Evolutionary conservation across 2,113 vertebrate species (phyloP).

Genomic region (Synodontis membranacea): DNA sequence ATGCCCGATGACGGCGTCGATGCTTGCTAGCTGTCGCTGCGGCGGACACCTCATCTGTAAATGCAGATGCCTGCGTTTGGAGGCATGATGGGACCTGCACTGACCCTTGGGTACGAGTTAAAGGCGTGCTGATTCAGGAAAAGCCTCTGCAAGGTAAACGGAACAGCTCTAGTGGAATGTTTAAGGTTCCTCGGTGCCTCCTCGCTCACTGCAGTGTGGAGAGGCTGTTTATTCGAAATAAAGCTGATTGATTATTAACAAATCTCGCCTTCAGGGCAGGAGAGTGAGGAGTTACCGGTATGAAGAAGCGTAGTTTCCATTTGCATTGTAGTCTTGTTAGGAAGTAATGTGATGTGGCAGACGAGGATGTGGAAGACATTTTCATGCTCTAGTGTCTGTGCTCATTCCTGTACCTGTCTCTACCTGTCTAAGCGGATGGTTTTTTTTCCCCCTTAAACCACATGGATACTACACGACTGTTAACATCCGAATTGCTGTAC

Average conservation of each 20-base stretch:
- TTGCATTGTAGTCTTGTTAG: neutral
- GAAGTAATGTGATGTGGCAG: neutral
- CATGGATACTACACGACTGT: neutral
- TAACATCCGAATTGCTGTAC: neutral
- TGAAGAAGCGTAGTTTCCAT: neutral
- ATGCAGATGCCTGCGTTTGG: neutral
- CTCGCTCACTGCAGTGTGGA: neutral
- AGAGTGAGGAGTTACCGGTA: neutral
- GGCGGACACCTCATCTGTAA: neutral
- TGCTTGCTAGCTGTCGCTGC: neutral
- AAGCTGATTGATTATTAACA: neutral
- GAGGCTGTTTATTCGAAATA: neutral
- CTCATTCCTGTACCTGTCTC: neutral
- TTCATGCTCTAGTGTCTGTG: neutral
- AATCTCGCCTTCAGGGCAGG: neutral
- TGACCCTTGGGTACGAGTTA: constrained; percentile 46
- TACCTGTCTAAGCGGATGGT: neutral
- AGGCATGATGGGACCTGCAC: constrained; percentile 46
- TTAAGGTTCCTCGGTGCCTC: neutral
- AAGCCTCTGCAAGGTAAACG: neutral
- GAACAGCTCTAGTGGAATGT: neutral
- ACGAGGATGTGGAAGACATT: neutral
- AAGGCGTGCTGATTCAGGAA: constrained; percentile 18
- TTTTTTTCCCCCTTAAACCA: neutral
- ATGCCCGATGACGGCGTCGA: constrained; percentile 1